Evolutionary conservation across 1,140 invertebrate genomes (phyloP).

Genomic region (Macrosteles quadrilineatus): DNA sequence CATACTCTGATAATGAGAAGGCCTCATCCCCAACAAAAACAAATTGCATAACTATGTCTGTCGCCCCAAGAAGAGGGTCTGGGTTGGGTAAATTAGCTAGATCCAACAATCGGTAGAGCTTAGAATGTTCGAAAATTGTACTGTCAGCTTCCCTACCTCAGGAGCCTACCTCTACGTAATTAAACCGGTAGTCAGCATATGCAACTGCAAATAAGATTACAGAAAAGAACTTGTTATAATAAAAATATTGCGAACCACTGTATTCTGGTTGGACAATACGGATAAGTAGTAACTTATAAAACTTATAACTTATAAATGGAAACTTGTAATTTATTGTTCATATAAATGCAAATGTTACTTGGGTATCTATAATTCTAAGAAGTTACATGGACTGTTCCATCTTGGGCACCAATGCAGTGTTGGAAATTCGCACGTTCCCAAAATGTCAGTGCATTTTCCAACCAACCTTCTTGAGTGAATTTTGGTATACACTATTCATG

Average conservation of each 20-base stretch:
- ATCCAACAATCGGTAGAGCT: background rate
- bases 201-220: background rate
- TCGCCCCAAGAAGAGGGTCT: background rate
- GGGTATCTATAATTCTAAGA: no score
- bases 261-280: background rate
- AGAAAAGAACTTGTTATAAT: no score
- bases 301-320: no score
- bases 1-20: constrained; percentile 36
- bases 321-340: no score
- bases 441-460: background rate
- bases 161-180: constrained; percentile 21
- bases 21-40: constrained; percentile 43
- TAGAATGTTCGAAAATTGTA: constrained; percentile 17
- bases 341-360: no score
- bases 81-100: background rate
- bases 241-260: background rate
- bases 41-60: background rate
- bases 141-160: constrained; percentile 30
- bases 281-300: no score
- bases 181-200: constrained; percentile 24
- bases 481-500: background rate
- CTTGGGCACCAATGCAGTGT: background rate
- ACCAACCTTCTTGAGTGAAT: background rate
- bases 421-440: background rate
- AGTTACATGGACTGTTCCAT: no score